Base-by-base conservation (phyloP, 2,888 invertebrate genomes). In the Eucera pruinosa region DNA sequence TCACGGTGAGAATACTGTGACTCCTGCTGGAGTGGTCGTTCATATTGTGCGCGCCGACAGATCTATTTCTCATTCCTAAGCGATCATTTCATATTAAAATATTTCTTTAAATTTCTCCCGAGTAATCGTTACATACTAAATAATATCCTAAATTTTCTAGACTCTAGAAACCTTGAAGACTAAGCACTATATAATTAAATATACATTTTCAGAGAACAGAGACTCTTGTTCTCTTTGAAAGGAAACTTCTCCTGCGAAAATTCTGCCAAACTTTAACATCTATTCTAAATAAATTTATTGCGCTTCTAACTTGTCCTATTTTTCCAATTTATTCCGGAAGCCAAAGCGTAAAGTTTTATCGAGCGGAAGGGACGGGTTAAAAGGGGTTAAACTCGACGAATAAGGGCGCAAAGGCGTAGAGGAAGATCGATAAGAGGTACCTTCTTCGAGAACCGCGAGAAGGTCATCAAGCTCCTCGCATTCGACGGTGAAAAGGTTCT, bases 401-500 rank as follows among this genome's bases (percentile, higher is more conserved):
- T 36, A 18, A 15, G 25, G 30, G 33, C 41, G 27, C n/a, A 68
- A 55, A 74, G 52, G 57, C 15, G n/a, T n/a, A n/a, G n/a, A n/a
- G n/a, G 54, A 61, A 9, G 47, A 66, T 72, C 60, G 54, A 73
- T 60, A 48, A 41, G 15, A 41, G 90, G 89, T 89, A 97, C 97
- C 98, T 95, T 98, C 98, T 93, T 98, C 98, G 48, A 98, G 93
- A 25, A 98, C 98, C 0, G 98, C 98, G 88, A 98, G 94, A 69
- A 98, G 93, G 92, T 98, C 98, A 85, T 98, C 98, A 55, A 98
- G 93, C 88, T 97, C 96, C 91, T 98, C 97, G 90, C 98, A 98
- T 90, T 98, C 98, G 0, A 98, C 97, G 0, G 97, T 97, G 91
- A 98, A 98, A n/a, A 97, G 94, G 92, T 98, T 98, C 92, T 98